Conservation (phyloP, 64 coral and sea anemone species). For the Montipora capricornis region DNA sequence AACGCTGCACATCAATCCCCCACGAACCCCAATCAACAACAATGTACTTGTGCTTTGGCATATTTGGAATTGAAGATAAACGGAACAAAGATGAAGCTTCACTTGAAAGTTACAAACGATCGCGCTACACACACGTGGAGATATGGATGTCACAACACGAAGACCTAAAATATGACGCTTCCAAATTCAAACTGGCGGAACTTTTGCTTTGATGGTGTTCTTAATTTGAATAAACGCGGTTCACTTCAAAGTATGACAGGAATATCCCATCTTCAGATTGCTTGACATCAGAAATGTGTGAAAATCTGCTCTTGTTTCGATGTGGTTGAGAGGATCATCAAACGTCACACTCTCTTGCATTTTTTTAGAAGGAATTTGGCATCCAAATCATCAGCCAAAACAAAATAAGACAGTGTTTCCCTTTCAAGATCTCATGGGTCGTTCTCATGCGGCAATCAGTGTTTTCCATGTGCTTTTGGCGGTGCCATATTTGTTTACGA, state of each 20-base stretch:
- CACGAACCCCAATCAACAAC: slow-evolving; percentile 8
- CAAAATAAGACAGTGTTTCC: too few species aligned
- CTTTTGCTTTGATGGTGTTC: neutral
- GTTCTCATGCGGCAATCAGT: too few species aligned
- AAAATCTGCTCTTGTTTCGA: too few species aligned
- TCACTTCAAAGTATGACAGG: neutral
- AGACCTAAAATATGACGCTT: neutral
- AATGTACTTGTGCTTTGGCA: neutral
- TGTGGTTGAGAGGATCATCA: too few species aligned
- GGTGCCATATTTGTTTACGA: neutral
- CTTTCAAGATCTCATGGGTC: too few species aligned
- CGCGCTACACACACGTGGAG: neutral
- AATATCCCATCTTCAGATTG: neutral
- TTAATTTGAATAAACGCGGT: neutral
- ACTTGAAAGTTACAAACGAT: neutral
- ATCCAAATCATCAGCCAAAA: too few species aligned
- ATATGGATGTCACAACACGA: neutral
- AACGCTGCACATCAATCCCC: neutral
- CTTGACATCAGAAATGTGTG: too few species aligned
- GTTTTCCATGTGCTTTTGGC: too few species aligned
- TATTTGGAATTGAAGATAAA: neutral
- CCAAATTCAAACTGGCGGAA: slow-evolving; percentile 3
- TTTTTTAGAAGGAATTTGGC: too few species aligned
- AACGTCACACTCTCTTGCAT: too few species aligned
- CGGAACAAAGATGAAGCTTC: neutral